These are phyloP conservation scores for Globodera ellingtonae DNA, from an alignment of 1,140 invertebrate species.

Conservation along the genomic window DNA sequence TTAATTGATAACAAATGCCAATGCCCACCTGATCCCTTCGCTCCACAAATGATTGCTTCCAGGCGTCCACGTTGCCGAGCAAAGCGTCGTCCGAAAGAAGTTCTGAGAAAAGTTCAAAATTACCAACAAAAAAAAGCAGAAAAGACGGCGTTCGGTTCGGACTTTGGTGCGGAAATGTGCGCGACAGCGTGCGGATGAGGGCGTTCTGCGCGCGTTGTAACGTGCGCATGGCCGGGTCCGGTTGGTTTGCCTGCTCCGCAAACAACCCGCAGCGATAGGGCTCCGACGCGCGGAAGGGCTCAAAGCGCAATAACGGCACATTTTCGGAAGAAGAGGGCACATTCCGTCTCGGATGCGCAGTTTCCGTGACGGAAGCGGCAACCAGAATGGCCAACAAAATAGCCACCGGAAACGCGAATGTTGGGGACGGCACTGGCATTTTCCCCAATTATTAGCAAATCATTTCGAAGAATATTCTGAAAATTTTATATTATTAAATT, in stretches of 20 bases:
- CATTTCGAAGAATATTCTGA: not conserved
- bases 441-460: not conserved
- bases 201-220: conserved; percentile 54
- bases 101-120: conserved; percentile 28
- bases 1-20: conserved; percentile 4
- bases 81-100: conserved; percentile 27
- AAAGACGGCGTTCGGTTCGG: no score
- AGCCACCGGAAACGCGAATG: not conserved
- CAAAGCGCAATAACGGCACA: conserved; percentile 26
- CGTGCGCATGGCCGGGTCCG: conserved; percentile 53
- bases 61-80: conserved; percentile 17
- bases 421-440: not conserved
- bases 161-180: conserved; percentile 52
- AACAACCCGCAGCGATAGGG: conserved; percentile 42
- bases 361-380: not conserved
- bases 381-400: not conserved
- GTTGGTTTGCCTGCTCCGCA: conserved; percentile 33
- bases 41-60: conserved; percentile 25
- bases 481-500: no score
- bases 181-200: conserved; percentile 47
- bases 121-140: not conserved
- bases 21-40: conserved; percentile 3
- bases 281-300: conserved; percentile 41
- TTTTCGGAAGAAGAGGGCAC: not conserved
- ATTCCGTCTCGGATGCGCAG: not conserved